Percentiles rank a stretch among this genome's conserved stretches.
Evolutionary conservation across 30 jellyfish, hydroid and myxozoan genomes (phyloP).

Genomic region (Mastigias papua): DNA sequence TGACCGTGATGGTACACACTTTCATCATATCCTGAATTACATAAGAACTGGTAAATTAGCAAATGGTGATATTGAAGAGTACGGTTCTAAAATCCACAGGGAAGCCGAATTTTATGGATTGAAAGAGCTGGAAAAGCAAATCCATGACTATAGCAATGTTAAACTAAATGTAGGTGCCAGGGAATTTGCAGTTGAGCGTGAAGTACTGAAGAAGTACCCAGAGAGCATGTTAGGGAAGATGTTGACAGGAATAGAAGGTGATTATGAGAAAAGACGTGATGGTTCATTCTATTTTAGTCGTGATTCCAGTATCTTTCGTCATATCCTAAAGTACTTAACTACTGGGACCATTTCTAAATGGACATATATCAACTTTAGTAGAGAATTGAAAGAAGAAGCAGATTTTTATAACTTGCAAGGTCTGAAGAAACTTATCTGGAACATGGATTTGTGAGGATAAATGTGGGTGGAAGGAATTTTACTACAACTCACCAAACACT

Average conservation of each 20-base stretch:
- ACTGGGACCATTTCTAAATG: neutral
- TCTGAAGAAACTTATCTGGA: too few relatives aligned
- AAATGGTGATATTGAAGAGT: neutral
- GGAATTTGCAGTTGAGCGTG: neutral
- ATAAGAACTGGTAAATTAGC: neutral
- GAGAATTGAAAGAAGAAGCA: neutral
- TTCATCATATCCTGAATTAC: neutral
- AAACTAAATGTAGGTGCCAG: neutral
- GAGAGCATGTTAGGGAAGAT: conserved; percentile 12
- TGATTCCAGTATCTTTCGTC: neutral
- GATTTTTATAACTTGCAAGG: neutral
- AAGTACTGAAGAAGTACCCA: conserved; percentile 7
- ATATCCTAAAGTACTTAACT: neutral
- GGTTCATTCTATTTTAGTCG: neutral
- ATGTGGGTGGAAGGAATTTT: too few relatives aligned
- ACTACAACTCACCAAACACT: too few relatives aligned
- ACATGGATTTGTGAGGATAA: too few relatives aligned
- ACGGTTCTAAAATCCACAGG: neutral
- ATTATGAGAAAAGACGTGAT: neutral
- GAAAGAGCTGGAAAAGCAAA: neutral
- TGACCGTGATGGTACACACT: conserved; percentile 27
- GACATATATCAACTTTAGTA: neutral
- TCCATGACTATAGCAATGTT: neutral
- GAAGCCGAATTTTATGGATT: conserved; percentile 7
- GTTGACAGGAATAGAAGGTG: neutral